Conservation (phyloP, 2,888 invertebrate genomes). For the Aphodius sticticus region DNA sequence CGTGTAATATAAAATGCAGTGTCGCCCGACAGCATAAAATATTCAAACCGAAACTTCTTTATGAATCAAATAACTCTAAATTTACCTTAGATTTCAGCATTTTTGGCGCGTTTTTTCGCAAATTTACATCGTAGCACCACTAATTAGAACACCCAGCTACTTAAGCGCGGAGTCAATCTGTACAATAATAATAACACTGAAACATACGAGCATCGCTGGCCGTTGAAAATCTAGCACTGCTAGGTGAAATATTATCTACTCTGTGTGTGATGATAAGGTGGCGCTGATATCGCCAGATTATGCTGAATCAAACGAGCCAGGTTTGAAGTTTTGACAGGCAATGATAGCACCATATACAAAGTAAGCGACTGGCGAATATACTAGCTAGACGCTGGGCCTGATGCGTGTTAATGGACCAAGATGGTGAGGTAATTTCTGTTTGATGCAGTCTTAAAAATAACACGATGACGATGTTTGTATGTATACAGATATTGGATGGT, state of each 20-base stretch:
- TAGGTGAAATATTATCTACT: slow-evolving; percentile 24
- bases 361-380: neutral
- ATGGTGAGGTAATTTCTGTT: neutral
- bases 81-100: slow-evolving; percentile 15
- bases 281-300: slow-evolving; percentile 11
- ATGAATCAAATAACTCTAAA: neutral
- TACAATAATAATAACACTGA: neutral
- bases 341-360: neutral
- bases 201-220: slow-evolving; percentile 6
- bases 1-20: neutral
- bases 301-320: slow-evolving; percentile 11
- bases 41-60: neutral
- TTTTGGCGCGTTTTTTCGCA: neutral
- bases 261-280: slow-evolving; percentile 12
- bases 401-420: neutral
- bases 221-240: slow-evolving; percentile 12
- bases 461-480: neutral
- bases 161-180: neutral
- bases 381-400: neutral
- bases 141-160: too few species aligned
- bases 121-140: neutral
- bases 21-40: neutral
- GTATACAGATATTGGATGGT: too few species aligned
- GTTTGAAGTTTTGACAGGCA: slow-evolving; percentile 4
- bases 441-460: neutral